phyloP scores from a whole-genome alignment of 2,888 invertebrate species.

The Leistus spinibarbis region DNA sequence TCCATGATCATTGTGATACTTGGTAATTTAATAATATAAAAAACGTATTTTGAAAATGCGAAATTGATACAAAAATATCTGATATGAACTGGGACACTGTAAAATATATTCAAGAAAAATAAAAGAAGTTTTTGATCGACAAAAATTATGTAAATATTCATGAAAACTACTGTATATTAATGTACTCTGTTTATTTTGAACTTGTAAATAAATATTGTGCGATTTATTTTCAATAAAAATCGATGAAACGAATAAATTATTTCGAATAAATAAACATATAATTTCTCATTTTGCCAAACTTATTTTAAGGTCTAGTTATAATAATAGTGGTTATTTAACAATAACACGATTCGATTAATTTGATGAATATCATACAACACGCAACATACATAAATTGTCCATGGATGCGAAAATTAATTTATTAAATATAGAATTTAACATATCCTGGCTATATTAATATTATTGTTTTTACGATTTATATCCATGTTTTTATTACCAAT shows the following conservation, averaged over 20 bases:
- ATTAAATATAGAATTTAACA: too few relatives aligned
- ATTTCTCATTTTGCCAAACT: too few relatives aligned
- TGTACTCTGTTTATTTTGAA: slow-evolving; percentile 36
- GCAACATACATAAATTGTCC: too few relatives aligned
- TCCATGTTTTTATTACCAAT: too few relatives aligned
- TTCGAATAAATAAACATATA: not conserved
- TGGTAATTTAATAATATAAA: not conserved
- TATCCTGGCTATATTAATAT: too few relatives aligned
- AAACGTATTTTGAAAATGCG: not conserved
- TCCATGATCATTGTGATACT: slow-evolving; percentile 1
- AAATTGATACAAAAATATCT: not conserved
- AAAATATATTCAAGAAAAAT: slow-evolving; percentile 27
- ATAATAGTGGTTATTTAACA: not conserved
- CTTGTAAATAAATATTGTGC: slow-evolving; percentile 37
- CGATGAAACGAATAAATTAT: slow-evolving; percentile 14
- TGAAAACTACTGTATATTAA: slow-evolving; percentile 36
- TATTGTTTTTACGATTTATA: too few relatives aligned
- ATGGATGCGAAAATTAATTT: too few relatives aligned
- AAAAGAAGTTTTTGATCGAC: slow-evolving; percentile 19
- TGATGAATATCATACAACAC: not conserved
- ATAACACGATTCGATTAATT: not conserved
- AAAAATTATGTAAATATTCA: slow-evolving; percentile 26
- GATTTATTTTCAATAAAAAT: slow-evolving; percentile 39
- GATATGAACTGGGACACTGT: slow-evolving; percentile 27
- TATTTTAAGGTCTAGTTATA: not conserved